Evolutionary conservation across 92 coral and sea anemone genomes (phyloP), one percentile per base, ranked within the genome.

Genomic region (Nematostella vectensis): DNA sequence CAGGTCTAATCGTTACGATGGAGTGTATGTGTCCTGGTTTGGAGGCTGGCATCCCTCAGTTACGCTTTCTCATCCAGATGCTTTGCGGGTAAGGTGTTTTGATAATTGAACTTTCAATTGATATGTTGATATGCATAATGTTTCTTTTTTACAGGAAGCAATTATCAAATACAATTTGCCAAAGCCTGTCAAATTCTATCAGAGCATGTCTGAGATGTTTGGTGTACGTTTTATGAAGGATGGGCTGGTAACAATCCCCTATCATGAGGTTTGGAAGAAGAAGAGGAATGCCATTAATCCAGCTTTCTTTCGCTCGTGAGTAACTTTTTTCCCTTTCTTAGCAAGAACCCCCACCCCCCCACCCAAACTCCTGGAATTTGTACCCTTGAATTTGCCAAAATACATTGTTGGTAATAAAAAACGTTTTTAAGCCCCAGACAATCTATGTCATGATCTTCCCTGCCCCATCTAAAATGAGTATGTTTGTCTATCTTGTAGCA

Each of bases 301-400:
- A 23, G 62, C 72, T 3, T 66, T 66, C 47, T 66, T 49, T 45
- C 72, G 72, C 17, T 66, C 72, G 72, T 66, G 55, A 55, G 72
- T 66, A 16, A 33, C 40, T 33, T 33, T 33, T 6, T 33, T 6
- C 6, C 40, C 40, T 6, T 6, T 33, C 40, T 15, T 15, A 6
- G 15, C 6, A 33, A 6, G 6, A 15, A 33, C 40, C 40, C 40
- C 40, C 40, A 6, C 40, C 40, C 40, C 40, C 6, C 40, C n/a
- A n/a, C n/a, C n/a, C n/a, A n/a, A n/a, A n/a, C n/a, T n/a, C n/a
- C n/a, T n/a, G n/a, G n/a, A n/a, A n/a, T n/a, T n/a, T n/a, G n/a
- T n/a, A n/a, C n/a, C 40, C 40, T 33, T 33, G 40, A 33, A 33
- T 33, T 33, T 33, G 8, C 40, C 40, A 33, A n/a, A n/a, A n/a